A percentile compares a stretch with the other conserved stretches of the same genome.
phyloP scores from a whole-genome alignment of 2,113 vertebrate genomes.

The Manacus vitellinus region DNA sequence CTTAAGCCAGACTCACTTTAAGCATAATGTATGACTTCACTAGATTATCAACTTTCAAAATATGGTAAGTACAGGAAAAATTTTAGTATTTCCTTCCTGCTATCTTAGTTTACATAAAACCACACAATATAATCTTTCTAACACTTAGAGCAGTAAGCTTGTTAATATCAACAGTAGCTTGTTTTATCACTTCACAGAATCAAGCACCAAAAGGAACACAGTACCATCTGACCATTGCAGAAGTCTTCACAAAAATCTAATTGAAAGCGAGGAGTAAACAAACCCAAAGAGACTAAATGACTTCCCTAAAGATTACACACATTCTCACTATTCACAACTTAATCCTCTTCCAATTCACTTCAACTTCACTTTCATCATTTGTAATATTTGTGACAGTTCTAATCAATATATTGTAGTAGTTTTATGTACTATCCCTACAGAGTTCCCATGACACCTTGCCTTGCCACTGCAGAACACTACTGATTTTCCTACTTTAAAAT shows the following conservation, averaged over 20 bases:
- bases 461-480: not conserved
- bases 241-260: not conserved
- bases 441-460: not conserved
- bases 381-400: not conserved
- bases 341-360: not conserved
- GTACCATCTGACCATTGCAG: not conserved
- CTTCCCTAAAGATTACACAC: not conserved
- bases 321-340: not conserved
- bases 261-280: not conserved
- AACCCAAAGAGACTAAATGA: not conserved
- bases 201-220: not conserved
- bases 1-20: not conserved
- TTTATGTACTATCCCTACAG: not conserved
- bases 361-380: not conserved
- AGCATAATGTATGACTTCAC: not conserved
- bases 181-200: not conserved
- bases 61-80: not conserved
- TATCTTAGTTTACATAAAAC: not conserved
- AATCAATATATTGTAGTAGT: not conserved
- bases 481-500: not conserved
- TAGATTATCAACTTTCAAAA: not conserved
- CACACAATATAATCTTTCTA: not conserved
- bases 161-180: not conserved
- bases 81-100: not conserved
- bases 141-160: not conserved